phyloP scores from a whole-genome alignment of 1,140 invertebrate genomes.

The Planococcus citri region DNA sequence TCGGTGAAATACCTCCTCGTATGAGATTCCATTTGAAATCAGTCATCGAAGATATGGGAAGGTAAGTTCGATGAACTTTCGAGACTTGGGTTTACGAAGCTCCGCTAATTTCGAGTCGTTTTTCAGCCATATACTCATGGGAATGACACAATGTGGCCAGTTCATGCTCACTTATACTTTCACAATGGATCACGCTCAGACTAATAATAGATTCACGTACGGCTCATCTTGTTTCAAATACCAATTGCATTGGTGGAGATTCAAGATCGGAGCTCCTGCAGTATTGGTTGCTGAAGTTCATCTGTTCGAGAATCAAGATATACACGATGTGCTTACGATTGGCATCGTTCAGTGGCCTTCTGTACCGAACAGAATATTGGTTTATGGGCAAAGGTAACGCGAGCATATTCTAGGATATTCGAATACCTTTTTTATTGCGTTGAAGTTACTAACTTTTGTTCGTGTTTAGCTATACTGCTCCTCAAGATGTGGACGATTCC shows the following conservation, averaged over 20 bases:
- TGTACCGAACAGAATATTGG: constrained; percentile 46
- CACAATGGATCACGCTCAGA: constrained; percentile 36
- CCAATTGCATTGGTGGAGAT: constrained; percentile 57
- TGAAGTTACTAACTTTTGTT: neutral
- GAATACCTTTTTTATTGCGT: too few species aligned
- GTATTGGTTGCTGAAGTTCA: constrained; percentile 52
- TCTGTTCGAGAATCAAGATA: constrained; percentile 51
- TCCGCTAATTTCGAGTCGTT: neutral
- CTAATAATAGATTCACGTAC: constrained; percentile 35
- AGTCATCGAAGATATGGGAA: constrained; percentile 24
- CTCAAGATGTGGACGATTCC: constrained; percentile 25
- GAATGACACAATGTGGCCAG: constrained; percentile 81
- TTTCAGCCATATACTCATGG: constrained; percentile 69
- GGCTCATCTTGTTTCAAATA: constrained; percentile 38
- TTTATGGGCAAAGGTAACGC: constrained; percentile 51
- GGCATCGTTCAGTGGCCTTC: constrained; percentile 57
- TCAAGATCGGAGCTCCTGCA: constrained; percentile 45
- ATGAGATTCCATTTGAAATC: constrained; percentile 22
- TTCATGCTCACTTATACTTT: constrained; percentile 79
- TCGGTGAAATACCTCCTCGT: constrained; percentile 23
- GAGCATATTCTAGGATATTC: neutral
- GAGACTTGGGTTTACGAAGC: neutral
- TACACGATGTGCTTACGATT: constrained; percentile 47
- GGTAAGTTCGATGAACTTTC: constrained; percentile 24
- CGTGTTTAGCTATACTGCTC: constrained; percentile 11